phyloP scores from a whole-genome alignment of 1,140 invertebrate species.

The Caenorhabditis remanei region DNA sequence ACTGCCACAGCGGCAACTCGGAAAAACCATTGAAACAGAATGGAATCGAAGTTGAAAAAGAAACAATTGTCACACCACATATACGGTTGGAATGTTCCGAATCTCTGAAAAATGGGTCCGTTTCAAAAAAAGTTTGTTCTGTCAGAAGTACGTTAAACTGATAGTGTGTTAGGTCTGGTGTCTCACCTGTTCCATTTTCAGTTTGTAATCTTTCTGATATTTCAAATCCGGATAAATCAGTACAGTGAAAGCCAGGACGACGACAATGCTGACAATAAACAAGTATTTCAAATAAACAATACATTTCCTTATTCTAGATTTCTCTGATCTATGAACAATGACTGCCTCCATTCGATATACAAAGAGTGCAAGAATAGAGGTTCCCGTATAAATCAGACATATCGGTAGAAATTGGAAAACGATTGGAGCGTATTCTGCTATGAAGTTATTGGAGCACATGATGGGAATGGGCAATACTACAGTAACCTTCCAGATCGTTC shows the following conservation, averaged over 20 bases:
- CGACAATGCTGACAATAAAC: background rate
- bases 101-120: background rate
- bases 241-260: background rate
- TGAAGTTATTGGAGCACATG: conserved; percentile 15
- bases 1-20: background rate
- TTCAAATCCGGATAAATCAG: conserved; percentile 20
- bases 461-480: conserved; percentile 17
- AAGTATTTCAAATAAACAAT: background rate
- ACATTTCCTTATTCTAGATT: background rate
- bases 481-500: conserved; percentile 25
- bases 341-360: conserved; percentile 5
- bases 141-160: too few species aligned
- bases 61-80: conserved; percentile 33
- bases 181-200: conserved; percentile 9
- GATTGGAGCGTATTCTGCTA: conserved; percentile 1
- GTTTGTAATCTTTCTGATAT: conserved; percentile 21
- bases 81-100: background rate
- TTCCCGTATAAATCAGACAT: background rate
- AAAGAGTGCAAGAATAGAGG: background rate
- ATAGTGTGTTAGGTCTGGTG: too few species aligned
- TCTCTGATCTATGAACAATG: background rate
- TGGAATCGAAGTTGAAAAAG: conserved; percentile 20
- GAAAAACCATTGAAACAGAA: background rate
- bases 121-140: too few species aligned
- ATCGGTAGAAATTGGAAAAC: conserved; percentile 12